Percentiles rank a stretch among this genome's conserved stretches.
Evolutionary conservation across 2,888 invertebrate genomes (phyloP).

Genomic region (Pimpla rufipes): DNA sequence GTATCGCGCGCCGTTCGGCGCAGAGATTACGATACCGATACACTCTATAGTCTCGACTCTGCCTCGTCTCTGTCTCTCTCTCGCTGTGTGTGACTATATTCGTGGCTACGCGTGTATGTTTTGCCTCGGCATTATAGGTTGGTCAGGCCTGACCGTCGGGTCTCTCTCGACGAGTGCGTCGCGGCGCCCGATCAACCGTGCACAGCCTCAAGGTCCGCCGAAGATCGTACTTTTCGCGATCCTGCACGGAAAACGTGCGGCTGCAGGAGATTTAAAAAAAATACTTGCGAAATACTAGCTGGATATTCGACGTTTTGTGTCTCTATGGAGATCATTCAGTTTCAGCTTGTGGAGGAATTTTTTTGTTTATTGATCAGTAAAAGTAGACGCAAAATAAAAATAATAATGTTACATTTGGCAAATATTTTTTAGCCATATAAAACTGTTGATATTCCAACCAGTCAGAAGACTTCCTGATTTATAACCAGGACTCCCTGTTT

Average conservation of each 20-base stretch:
- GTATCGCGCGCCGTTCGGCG: conserved; percentile 37
- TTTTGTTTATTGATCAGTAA: not conserved
- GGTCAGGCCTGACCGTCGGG: conserved; percentile 51
- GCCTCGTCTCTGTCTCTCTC: not conserved
- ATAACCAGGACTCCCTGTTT: too few relatives aligned
- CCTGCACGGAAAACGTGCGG: conserved; percentile 7
- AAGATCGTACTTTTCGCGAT: conserved; percentile 65
- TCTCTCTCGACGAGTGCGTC: conserved; percentile 64
- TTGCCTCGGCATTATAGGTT: conserved; percentile 59
- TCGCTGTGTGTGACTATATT: not conserved
- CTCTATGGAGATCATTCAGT: not conserved
- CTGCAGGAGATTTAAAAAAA: not conserved
- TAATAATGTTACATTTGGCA: not conserved
- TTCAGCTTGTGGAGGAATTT: not conserved
- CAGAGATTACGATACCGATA: conserved; percentile 39
- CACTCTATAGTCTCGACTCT: not conserved
- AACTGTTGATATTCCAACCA: too few relatives aligned
- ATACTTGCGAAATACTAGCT: not conserved
- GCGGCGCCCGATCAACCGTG: conserved; percentile 69
- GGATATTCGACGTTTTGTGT: not conserved
- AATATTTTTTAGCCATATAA: too few relatives aligned
- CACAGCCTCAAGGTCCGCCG: conserved; percentile 67
- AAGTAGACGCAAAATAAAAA: not conserved
- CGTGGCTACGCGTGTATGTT: conserved; percentile 15
- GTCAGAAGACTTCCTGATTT: too few relatives aligned